These are phyloP conservation scores for Temnothorax nylanderi DNA, from an alignment of 1,140 invertebrate species.

Conservation along the genomic window DNA sequence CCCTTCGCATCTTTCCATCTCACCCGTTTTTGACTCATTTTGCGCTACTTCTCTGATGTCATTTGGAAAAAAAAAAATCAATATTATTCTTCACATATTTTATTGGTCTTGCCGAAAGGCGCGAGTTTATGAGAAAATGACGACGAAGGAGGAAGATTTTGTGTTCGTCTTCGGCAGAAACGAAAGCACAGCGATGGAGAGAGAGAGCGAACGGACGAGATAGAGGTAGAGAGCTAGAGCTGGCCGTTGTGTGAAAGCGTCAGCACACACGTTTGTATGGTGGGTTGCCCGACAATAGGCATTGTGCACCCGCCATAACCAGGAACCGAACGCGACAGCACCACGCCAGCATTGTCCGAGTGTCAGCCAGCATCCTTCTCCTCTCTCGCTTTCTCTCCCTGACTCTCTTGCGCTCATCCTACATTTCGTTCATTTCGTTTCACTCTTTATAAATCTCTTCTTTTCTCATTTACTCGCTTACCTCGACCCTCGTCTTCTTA, in stretches of 20 bases:
- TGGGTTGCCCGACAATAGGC: constrained; percentile 83
- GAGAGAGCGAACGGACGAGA: constrained; percentile 47
- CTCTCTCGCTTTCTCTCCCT: constrained; percentile 43
- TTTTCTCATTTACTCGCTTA: constrained; percentile 46
- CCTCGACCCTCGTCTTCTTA: constrained; percentile 12
- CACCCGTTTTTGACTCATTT: constrained; percentile 10
- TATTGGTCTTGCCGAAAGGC: constrained; percentile 63
- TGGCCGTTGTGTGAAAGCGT: constrained; percentile 79
- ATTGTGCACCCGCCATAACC: constrained; percentile 85
- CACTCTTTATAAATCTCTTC: constrained; percentile 39
- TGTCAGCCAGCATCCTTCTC: constrained; percentile 79
- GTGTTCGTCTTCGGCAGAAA: constrained; percentile 40
- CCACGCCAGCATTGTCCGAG: constrained; percentile 83
- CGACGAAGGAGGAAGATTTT: constrained; percentile 26
- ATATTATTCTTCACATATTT: constrained; percentile 43
- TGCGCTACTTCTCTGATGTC: neutral
- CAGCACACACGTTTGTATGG: constrained; percentile 81
- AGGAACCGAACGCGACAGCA: constrained; percentile 84
- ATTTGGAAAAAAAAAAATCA: constrained; percentile 19
- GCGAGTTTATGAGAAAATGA: constrained; percentile 41
- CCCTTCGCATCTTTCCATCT: neutral
- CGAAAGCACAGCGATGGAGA: constrained; percentile 22
- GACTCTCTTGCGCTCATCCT: constrained; percentile 18
- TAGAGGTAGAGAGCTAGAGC: constrained; percentile 30
- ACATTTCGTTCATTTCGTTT: constrained; percentile 40